phyloP scores from a whole-genome alignment of 1,140 invertebrate species.

The Nylanderia fulva region DNA sequence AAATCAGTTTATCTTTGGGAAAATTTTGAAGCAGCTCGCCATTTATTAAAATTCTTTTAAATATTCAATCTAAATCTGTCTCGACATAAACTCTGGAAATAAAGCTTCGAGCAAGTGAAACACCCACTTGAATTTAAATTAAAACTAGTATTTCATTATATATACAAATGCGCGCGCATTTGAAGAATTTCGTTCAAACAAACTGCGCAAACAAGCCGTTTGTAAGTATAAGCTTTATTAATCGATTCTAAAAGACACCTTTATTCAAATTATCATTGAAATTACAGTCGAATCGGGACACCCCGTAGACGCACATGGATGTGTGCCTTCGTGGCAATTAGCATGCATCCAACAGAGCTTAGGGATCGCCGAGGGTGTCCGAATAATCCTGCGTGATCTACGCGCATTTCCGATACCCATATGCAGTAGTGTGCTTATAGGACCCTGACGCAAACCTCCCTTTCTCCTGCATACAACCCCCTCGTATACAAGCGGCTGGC shows the following conservation, averaged over 20 bases:
- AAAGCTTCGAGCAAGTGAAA: neutral
- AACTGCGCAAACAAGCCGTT: too few species aligned
- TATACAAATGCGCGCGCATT: neutral
- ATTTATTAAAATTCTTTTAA: neutral
- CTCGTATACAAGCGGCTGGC: conserved; percentile 44
- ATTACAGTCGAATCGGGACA: conserved; percentile 23
- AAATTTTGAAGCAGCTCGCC: neutral
- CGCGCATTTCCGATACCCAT: conserved; percentile 75
- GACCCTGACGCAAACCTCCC: conserved; percentile 59
- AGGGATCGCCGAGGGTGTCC: conserved; percentile 69
- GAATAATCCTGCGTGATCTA: conserved; percentile 78
- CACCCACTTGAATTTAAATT: neutral
- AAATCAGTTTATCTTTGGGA: neutral
- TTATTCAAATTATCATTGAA: neutral
- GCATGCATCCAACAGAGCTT: conserved; percentile 76
- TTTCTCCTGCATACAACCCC: conserved; percentile 2
- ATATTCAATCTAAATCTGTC: neutral
- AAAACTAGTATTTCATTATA: neutral
- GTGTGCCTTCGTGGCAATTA: conserved; percentile 75
- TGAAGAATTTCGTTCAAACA: neutral
- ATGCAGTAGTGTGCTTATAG: conserved; percentile 68
- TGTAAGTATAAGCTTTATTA: too few species aligned
- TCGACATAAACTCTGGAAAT: neutral
- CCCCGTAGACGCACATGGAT: conserved; percentile 44
- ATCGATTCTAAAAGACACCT: neutral